Percentiles rank a stretch among this genome's conserved stretches.
Conservation (phyloP, 1,140 invertebrate species). For the Philopotamus ludificatus region DNA sequence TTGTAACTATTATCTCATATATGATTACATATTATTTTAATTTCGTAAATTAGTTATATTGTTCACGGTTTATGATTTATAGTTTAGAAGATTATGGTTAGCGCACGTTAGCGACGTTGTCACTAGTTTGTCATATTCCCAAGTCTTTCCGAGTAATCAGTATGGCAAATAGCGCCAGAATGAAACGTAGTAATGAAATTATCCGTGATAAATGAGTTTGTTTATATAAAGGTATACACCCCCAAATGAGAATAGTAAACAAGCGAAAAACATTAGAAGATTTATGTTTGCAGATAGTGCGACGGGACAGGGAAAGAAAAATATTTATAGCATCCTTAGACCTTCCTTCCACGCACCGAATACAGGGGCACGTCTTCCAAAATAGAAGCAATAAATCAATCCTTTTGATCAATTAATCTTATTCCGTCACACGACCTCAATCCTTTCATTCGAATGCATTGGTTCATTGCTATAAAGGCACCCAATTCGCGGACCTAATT, state of each 20-base stretch:
- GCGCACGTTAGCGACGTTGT: too few species aligned
- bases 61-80: too few species aligned
- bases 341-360: background rate
- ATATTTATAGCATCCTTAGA: conserved; percentile 20
- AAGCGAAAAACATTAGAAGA: conserved; percentile 27
- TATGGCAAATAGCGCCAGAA: background rate
- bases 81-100: too few species aligned
- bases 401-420: conserved; percentile 15
- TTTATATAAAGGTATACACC: conserved; percentile 25
- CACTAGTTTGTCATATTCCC: too few species aligned
- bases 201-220: conserved; percentile 26
- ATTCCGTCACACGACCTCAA: background rate
- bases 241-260: conserved; percentile 28
- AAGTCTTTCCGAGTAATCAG: background rate
- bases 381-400: conserved; percentile 15
- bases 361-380: conserved; percentile 2
- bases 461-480: too few species aligned
- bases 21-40: too few species aligned
- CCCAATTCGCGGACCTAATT: too few species aligned
- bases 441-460: background rate
- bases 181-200: conserved; percentile 23
- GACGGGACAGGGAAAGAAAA: conserved; percentile 12
- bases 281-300: conserved; percentile 20
- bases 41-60: too few species aligned
- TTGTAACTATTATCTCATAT: too few species aligned